Conservation (phyloP, 1,140 invertebrate genomes). For the Zaprionus inermis region DNA sequence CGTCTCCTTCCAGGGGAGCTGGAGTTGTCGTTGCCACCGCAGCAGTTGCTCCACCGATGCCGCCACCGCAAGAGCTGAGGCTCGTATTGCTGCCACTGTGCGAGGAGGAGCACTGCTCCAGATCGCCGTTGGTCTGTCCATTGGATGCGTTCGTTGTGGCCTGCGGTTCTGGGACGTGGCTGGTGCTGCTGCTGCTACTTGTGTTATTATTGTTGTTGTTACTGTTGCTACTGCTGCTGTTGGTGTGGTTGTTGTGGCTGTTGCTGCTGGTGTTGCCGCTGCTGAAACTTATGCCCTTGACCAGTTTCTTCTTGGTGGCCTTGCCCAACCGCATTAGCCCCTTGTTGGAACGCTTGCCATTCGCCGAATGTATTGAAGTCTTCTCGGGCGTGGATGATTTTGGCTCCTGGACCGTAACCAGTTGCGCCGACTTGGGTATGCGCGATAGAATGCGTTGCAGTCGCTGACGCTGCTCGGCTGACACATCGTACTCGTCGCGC, state of each 20-base stretch:
- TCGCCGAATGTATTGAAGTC: slow-evolving; percentile 11
- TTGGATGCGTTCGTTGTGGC: slow-evolving; percentile 25
- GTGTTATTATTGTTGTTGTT: not conserved
- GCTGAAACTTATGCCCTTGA: slow-evolving; percentile 79
- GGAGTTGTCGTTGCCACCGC: not conserved
- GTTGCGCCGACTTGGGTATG: slow-evolving; percentile 52
- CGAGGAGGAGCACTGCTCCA: slow-evolving; percentile 62
- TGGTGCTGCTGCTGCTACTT: slow-evolving; percentile 12
- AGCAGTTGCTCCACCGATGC: not conserved
- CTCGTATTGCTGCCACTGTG: slow-evolving; percentile 74
- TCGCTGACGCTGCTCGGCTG: slow-evolving; percentile 69
- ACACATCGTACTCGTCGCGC: slow-evolving; percentile 67
- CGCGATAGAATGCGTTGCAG: slow-evolving; percentile 69
- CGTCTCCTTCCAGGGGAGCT: slow-evolving; percentile 17
- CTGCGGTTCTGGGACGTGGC: not conserved
- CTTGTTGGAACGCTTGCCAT: slow-evolving; percentile 63
- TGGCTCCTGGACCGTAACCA: not conserved
- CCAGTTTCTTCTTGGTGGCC: slow-evolving; percentile 78
- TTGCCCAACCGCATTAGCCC: slow-evolving; percentile 75
- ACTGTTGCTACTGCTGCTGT: not conserved
- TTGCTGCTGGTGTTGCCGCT: slow-evolving; percentile 22
- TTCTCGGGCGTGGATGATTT: slow-evolving; percentile 30
- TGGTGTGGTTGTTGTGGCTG: slow-evolving; percentile 15
- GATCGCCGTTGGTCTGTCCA: slow-evolving; percentile 53
- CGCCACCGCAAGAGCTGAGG: slow-evolving; percentile 59